Evolutionary conservation across 2,888 invertebrate genomes (phyloP).

Genomic region (Mimumesa dahlbomi): DNA sequence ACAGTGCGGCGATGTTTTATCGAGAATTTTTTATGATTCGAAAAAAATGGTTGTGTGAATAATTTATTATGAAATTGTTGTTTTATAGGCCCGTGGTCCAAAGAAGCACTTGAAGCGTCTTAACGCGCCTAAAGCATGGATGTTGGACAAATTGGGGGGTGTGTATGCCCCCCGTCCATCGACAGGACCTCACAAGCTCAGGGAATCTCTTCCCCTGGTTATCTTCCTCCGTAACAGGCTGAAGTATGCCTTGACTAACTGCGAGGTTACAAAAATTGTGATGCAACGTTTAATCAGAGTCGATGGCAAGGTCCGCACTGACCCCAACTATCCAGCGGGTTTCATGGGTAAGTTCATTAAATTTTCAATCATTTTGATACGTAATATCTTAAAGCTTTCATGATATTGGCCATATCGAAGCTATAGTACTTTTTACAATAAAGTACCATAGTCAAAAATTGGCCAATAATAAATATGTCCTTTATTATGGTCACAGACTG

Average conservation of each 20-base stretch:
- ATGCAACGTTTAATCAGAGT: constrained; percentile 99
- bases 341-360: constrained; percentile 93
- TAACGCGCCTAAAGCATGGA: constrained; percentile 99
- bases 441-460: constrained; percentile 79
- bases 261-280: constrained; percentile 98
- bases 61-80: too few relatives aligned
- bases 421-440: constrained; percentile 55
- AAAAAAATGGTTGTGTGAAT: too few relatives aligned
- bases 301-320: constrained; percentile 98
- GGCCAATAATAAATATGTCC: constrained; percentile 80
- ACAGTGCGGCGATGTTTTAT: background rate
- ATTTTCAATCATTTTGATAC: background rate
- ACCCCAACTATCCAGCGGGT: constrained; percentile 98
- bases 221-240: constrained; percentile 98
- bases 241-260: constrained; percentile 98
- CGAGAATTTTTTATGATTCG: too few relatives aligned
- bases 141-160: constrained; percentile 99
- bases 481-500: constrained; percentile 81
- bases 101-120: constrained; percentile 99
- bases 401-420: constrained; percentile 71
- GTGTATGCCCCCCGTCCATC: constrained; percentile 98
- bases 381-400: background rate
- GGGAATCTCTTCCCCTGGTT: constrained; percentile 97
- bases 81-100: constrained; percentile 95
- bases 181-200: constrained; percentile 98